phyloP scores from a whole-genome alignment of 2,888 invertebrate species.

The Pheosia tremula region DNA sequence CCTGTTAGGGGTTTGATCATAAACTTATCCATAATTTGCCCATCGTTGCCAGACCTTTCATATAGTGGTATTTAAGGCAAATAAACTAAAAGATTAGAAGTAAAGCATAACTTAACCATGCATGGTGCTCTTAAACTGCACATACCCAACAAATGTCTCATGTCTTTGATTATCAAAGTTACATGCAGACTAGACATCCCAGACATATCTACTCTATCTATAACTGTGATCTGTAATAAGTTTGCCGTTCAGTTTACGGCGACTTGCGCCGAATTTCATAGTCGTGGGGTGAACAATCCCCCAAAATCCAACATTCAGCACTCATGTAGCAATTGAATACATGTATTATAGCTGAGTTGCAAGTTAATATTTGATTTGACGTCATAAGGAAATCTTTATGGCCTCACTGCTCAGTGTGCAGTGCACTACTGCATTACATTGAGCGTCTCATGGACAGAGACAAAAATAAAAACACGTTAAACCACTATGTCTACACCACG shows the following conservation, averaged over 20 bases:
- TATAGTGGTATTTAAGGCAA: too few species aligned
- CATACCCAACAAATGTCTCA: background rate
- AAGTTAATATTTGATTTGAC: background rate
- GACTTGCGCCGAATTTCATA: too few species aligned
- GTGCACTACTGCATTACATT: background rate
- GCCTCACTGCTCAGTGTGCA: background rate
- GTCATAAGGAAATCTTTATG: background rate
- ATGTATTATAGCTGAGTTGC: background rate
- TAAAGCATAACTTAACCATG: background rate
- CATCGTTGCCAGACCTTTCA: too few species aligned
- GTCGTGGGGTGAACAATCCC: too few species aligned
- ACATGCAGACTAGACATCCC: background rate
- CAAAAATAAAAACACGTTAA: constrained; percentile 1
- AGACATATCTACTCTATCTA: background rate
- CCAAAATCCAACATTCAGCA: too few species aligned
- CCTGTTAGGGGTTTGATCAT: too few species aligned
- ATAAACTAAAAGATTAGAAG: too few species aligned
- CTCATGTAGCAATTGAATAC: too few species aligned
- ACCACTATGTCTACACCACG: background rate
- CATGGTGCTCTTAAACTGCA: background rate
- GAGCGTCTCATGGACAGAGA: background rate
- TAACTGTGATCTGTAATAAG: background rate
- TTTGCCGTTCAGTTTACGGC: background rate
- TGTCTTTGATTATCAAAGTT: background rate
- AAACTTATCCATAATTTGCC: too few species aligned